Base-by-base conservation (phyloP, 2,888 invertebrate species). In the Diarsia mendica region DNA sequence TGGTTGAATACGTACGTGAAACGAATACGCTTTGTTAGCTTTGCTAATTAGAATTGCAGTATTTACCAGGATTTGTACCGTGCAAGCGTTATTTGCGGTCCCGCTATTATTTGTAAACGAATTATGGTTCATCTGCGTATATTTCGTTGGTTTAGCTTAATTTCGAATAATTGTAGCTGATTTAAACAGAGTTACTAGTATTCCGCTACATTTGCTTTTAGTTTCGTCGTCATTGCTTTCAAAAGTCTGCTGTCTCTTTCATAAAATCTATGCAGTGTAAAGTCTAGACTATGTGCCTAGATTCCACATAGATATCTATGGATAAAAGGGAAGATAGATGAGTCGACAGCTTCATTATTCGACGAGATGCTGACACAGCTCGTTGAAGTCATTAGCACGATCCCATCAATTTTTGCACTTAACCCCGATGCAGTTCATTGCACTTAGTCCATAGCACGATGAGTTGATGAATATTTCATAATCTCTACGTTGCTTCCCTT, bases 351-450 rank as follows among this genome's bases (percentile, higher is more conserved):
- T 83, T 80, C 33, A 72, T 78, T 78, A 83, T 68, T 48, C 77
- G 58, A 66, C 68, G 67, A 80, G 80, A 78, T 83, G 64, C 83
- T 77, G 80, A 82, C 78, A 77, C 78, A 61, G 83, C 28, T 67
- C 33, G 64, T 67, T 69, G 77, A 48, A 72, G 83, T 78, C 78
- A 82, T 80, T 80, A 80, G 78, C 67, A 60, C 61, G 72, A 72
- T 80, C 80, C 72, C 72, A 83, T 78, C 79, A 80, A 83, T 83
- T 83, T 69, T 33, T 66, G 15, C 79, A 83, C 83, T 80, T 80
- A 83, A 80, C 80, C 83, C 61, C 72, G 67, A 78, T 78, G 60
- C 55, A 83, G 80, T 77, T 83, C 83, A 79, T 72, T 78, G 83
- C 80, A 83, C 83, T 58, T 66, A 5, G 67, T 67, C 55, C 65